Evolutionary conservation across 2,888 invertebrate genomes (phyloP).

Genomic region (Lapara coniferarum): DNA sequence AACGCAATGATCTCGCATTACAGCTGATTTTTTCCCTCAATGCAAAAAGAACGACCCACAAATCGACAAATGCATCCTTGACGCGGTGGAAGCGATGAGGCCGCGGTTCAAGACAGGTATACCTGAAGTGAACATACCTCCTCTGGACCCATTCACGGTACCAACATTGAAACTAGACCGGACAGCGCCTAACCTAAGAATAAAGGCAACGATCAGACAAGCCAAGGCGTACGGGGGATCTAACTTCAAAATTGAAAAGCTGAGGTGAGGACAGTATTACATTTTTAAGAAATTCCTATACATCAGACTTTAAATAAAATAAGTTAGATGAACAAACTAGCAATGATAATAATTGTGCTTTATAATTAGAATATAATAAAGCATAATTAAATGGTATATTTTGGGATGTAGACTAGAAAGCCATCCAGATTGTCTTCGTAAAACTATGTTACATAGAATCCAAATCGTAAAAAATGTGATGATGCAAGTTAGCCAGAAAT

Average conservation of each 20-base stretch:
- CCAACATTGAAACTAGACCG: slow-evolving; percentile 88
- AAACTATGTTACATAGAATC: not conserved
- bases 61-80: slow-evolving; percentile 48
- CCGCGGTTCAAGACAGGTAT: slow-evolving; percentile 46
- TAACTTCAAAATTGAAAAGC: slow-evolving; percentile 85
- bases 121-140: slow-evolving; percentile 51
- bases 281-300: too few species aligned
- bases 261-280: slow-evolving; percentile 78
- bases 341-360: too few species aligned
- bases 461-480: not conserved
- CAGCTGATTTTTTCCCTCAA: slow-evolving; percentile 55
- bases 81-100: slow-evolving; percentile 81
- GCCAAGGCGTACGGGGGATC: slow-evolving; percentile 86
- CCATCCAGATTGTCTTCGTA: not conserved
- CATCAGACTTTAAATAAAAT: too few species aligned
- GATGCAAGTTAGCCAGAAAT: not conserved
- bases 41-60: slow-evolving; percentile 54
- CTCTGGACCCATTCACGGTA: slow-evolving; percentile 86
- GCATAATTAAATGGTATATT: not conserved
- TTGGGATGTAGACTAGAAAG: too few species aligned
- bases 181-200: slow-evolving; percentile 86
- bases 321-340: too few species aligned
- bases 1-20: slow-evolving; percentile 21
- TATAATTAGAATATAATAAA: not conserved
- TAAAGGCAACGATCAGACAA: slow-evolving; percentile 87